Evolutionary conservation across 2,113 vertebrate species (phyloP).

Genomic region (Oreamnos americanus): DNA sequence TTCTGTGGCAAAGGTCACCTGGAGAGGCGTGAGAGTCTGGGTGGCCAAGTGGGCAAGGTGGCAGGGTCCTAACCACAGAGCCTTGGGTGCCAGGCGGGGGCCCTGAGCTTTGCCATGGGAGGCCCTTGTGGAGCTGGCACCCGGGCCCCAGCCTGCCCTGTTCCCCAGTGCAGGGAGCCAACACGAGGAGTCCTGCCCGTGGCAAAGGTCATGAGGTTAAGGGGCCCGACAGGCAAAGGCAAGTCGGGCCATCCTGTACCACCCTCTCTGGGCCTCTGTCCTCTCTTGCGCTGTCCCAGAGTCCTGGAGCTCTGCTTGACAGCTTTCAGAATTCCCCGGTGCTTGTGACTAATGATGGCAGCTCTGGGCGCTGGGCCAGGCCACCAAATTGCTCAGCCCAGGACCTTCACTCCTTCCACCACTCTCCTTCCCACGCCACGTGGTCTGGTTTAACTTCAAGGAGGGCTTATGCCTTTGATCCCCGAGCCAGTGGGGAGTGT

Average conservation of each 20-base stretch:
- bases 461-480: slow-evolving; percentile 29
- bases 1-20: background rate
- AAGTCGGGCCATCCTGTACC: background rate
- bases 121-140: background rate
- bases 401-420: background rate
- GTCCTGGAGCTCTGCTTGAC: accelerated
- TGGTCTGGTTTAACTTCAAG: background rate
- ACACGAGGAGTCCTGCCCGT: too few relatives aligned
- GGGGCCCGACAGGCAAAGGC: too few relatives aligned
- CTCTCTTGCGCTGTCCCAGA: accelerated
- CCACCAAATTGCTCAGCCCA: accelerated
- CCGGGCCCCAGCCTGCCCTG: background rate
- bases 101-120: background rate
- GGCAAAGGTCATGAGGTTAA: too few relatives aligned
- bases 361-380: background rate
- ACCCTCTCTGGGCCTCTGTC: background rate
- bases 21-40: background rate
- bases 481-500: background rate
- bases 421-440: accelerated
- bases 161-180: background rate
- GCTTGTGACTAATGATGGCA: background rate
- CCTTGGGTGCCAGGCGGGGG: background rate
- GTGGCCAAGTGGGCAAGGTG: background rate
- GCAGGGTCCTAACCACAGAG: background rate
- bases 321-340: background rate